These are phyloP conservation scores for Candoia aspera DNA, from an alignment of 2,113 vertebrate genomes.

Conservation along the genomic window DNA sequence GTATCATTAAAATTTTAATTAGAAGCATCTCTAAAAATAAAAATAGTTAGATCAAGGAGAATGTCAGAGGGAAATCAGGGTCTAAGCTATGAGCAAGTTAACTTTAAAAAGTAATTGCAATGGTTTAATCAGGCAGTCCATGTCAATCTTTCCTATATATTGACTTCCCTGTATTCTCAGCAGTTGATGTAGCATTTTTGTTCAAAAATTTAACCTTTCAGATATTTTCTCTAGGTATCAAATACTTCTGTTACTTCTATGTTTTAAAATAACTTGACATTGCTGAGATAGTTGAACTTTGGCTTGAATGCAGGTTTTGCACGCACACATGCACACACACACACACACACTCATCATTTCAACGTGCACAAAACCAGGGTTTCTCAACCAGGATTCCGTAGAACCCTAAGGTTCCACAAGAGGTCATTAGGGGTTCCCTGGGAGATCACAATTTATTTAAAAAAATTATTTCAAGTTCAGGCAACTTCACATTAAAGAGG, in stretches of 20 bases:
- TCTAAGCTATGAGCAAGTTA: neutral
- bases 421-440: no score
- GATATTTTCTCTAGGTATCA: neutral
- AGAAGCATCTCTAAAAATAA: neutral
- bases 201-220: neutral
- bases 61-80: neutral
- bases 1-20: neutral
- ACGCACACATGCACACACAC: rapidly evolving
- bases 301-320: neutral
- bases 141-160: neutral
- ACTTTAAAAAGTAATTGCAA: neutral
- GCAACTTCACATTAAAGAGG: no score
- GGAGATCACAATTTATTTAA: no score
- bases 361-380: neutral
- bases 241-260: neutral
- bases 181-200: neutral
- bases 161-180: neutral
- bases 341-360: neutral
- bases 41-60: neutral
- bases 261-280: neutral
- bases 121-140: neutral
- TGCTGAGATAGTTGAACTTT: neutral
- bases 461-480: no score
- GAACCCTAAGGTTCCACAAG: no score
- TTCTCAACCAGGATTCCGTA: no score